Evolutionary conservation across 2,797 vertebrate species (phyloP), one percentile per base, ranked within the genome.

Genomic region (Lagodon rhomboides): DNA sequence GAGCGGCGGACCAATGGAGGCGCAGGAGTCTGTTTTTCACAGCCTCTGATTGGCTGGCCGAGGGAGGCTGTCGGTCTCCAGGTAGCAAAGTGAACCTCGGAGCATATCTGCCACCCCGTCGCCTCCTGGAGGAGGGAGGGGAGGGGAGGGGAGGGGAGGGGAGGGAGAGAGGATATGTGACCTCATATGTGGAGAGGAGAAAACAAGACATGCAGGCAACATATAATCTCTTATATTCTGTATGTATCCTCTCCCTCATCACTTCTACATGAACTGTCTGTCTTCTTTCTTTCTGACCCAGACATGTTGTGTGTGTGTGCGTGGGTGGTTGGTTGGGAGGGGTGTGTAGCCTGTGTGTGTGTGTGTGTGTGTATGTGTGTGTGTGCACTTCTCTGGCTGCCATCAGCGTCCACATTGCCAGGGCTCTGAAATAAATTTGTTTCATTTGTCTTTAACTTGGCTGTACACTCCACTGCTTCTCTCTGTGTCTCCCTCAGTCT

Each of bases 31-130:
- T 79, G 83, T 91, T 94, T 94, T 93, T 91, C 91, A 88, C 79
- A 78, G 79, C 78, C 46, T 78, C 87, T 83, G 91, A 94, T 95
- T 95, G 94, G 95, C 88, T 86, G 85, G 75, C 86, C 12, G 18
- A 56, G 44, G 75, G 84, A 92, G 87, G 86, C 83, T 79, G 93
- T 90, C 93, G 91, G 95, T 95, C 94, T 96, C 95, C 94, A 95
- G 95, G 95, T 95, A 94, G 93, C 94, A 85, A 86, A 90, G 82
- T 90, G 90, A 92, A 90, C 91, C 86, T 87, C 63, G 69, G 78
- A 90, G 94, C 90, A 81, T 87, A 86, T 94, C 90, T 89, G 85
- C 78, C 86, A 79, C 83, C 82, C 75, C 81, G 83, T 74, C 53
- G 69, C 72, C 75, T 85, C 73, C 81, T 79, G n/a, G 51, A 82